Evolutionary conservation across 1,140 invertebrate species (phyloP), one percentile per base, ranked within the genome.

Genomic region (Marisa cornuarietis): DNA sequence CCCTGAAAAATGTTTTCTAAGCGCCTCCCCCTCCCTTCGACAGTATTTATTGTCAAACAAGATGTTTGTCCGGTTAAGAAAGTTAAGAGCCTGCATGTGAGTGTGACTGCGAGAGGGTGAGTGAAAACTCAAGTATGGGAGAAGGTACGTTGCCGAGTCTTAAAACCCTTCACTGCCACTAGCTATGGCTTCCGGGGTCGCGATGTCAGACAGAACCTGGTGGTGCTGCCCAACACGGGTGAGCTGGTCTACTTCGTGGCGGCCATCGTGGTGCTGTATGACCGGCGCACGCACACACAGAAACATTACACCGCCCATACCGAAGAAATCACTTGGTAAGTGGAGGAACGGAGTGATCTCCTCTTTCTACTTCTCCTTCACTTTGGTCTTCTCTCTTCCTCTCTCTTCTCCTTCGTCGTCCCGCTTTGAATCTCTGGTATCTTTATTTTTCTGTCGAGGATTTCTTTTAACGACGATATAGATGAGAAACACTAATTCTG

Each of bases 231-330:
- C 0, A 97, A 96, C 0, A 87, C 81, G 13, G 96, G 96, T 0
- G 97, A 98, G 91, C 95, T 98, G 86, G 94, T 97, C 20, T 99
- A 98, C 91, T 97, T 97, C 90, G 95, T 98, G 63, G 96, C 96
- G 0, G 94, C 95, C 0, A 95, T 96, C 10, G 96, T 96, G 18
- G 95, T 98, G 0, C 92, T 99, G 65, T 97, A 96, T 91, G 96
- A 98, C 89, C 94, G 95, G 69, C 95, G 96, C 83, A 95, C 96
- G 85, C 95, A 96, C 84, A 94, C 93, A 83, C 97, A 98, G 88
- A 92, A 97, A 80, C 96, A 97, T 90, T 98, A 98, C 92, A 91
- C 96, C 14, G 96, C 96, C 10, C 97, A 99, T 87, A 98, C 95
- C 0, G 96, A 97, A 88, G 96, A 98, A 88, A 94, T 98, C 61